phyloP scores from a whole-genome alignment of 2,113 vertebrate species.

The Ctenodactylus gundi region DNA sequence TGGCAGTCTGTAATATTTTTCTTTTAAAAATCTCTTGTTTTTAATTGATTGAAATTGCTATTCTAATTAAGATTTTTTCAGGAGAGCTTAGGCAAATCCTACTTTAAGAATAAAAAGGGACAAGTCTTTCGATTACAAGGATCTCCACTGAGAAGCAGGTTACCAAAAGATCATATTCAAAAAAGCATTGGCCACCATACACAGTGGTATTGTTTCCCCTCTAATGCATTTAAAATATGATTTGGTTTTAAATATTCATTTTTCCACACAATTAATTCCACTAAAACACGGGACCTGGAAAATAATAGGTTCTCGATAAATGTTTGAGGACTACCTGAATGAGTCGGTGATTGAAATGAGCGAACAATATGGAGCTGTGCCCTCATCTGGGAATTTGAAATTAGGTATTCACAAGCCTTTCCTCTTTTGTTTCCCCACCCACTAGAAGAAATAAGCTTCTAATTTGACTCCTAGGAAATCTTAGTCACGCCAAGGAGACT shows the following conservation, averaged over 20 bases:
- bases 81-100: not conserved
- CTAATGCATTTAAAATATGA: slow-evolving; percentile 67
- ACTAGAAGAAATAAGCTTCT: slow-evolving; percentile 29
- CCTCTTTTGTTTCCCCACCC: not conserved
- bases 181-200: not conserved
- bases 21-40: slow-evolving; percentile 30
- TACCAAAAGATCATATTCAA: slow-evolving; percentile 4
- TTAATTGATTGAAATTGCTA: not conserved
- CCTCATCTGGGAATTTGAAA: slow-evolving; percentile 46
- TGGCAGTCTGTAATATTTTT: not conserved
- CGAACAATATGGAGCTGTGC: not conserved
- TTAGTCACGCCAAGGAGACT: not conserved
- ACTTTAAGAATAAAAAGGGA: slow-evolving; percentile 33
- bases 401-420: not conserved
- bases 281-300: slow-evolving; percentile 54
- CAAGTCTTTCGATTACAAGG: slow-evolving; percentile 42
- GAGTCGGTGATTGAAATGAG: slow-evolving; percentile 49
- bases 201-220: slow-evolving; percentile 47
- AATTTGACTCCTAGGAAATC: not conserved
- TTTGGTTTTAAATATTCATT: slow-evolving; percentile 72
- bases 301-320: slow-evolving; percentile 67
- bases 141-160: slow-evolving; percentile 4
- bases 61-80: slow-evolving; percentile 6
- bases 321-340: slow-evolving; percentile 50
- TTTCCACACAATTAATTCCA: slow-evolving; percentile 71